Percentiles rank a stretch among this genome's conserved stretches.
These are phyloP conservation scores for Luidia sarsii DNA, from an alignment of 53 echinoderm and acorn worm species.

Conservation along the genomic window DNA sequence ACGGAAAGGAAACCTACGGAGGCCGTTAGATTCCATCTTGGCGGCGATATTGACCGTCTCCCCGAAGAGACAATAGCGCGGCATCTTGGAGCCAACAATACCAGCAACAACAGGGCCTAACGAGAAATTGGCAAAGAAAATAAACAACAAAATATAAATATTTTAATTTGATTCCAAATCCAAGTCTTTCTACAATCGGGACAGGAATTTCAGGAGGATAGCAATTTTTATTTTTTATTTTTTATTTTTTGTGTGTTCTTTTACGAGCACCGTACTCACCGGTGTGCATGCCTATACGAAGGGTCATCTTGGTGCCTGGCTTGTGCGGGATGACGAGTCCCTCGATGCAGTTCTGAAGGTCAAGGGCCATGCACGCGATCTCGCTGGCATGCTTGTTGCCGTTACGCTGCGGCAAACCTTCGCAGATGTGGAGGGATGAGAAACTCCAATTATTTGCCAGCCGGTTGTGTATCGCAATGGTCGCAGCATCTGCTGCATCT, in stretches of 20 bases:
- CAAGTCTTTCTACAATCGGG: too few relatives aligned
- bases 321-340: slow-evolving; percentile 80
- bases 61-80: slow-evolving; percentile 79
- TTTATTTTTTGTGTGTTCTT: too few relatives aligned
- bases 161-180: too few relatives aligned
- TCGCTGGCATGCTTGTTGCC: slow-evolving; percentile 84
- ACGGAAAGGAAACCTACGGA: slow-evolving; percentile 55
- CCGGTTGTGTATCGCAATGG: too few relatives aligned
- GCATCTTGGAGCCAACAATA: slow-evolving; percentile 89
- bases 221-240: too few relatives aligned
- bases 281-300: slow-evolving; percentile 83
- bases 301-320: slow-evolving; percentile 78
- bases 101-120: slow-evolving; percentile 84
- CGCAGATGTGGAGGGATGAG: too few relatives aligned
- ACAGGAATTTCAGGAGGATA: too few relatives aligned
- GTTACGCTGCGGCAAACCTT: slow-evolving; percentile 78
- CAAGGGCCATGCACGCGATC: slow-evolving; percentile 79
- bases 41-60: slow-evolving; percentile 86
- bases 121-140: too few relatives aligned
- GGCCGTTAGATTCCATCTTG: slow-evolving; percentile 82
- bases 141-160: too few relatives aligned
- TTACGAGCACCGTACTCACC: slow-evolving; percentile 40
- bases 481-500: too few relatives aligned
- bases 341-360: slow-evolving; percentile 73
- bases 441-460: too few relatives aligned